Evolutionary conservation across 2,113 vertebrate genomes (phyloP), one percentile per base, ranked within the genome.

Genomic region (Brachyhypopomus gauderio): DNA sequence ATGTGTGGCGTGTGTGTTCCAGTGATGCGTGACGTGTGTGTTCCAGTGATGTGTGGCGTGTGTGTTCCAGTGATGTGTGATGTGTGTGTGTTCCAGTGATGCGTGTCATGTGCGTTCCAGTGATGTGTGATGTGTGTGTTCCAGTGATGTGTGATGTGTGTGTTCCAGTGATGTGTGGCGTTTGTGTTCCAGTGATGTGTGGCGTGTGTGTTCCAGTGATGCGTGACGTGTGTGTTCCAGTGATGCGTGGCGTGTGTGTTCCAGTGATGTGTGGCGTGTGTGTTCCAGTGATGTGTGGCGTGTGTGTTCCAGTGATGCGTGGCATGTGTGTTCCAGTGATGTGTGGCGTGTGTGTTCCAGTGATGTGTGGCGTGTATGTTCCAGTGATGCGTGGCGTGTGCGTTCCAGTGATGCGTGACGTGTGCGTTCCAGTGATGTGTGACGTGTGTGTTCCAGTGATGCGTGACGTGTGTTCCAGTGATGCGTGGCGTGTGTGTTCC

Each of bases 111-210:
- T n/a, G n/a, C n/a, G n/a, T n/a, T n/a, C n/a, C n/a, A n/a, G n/a
- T n/a, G n/a, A n/a, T n/a, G n/a, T n/a, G 58, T 25, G 73, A 36
- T n/a, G 41, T 2, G 23, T 41, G 25, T 62, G 56, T 81, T 81
- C 20, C 17, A 20, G 64, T 16, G 5, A 5, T 34, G 19, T 5
- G 63, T 4, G 1, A 25, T 9, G 23, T 63, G 14, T 34, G 30
- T 3, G 3, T 30, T 30, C 3, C 2, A 30, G 30, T 30, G 30
- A 30, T 30, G 30, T 3, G 30, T 30, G 30, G 30, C 30, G 30
- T 30, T 1, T 30, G 30, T 3, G 3, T 66, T 30, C 30, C 12
- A 17, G 23, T 34, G 27, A 6, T 66, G 25, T 16, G 27, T 6
- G n/a, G 64, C 19, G 64, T 64, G 17, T 34, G 62, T 3, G 4